phyloP scores from a whole-genome alignment of 2,113 vertebrate species.

The Heteronetta atricapilla region DNA sequence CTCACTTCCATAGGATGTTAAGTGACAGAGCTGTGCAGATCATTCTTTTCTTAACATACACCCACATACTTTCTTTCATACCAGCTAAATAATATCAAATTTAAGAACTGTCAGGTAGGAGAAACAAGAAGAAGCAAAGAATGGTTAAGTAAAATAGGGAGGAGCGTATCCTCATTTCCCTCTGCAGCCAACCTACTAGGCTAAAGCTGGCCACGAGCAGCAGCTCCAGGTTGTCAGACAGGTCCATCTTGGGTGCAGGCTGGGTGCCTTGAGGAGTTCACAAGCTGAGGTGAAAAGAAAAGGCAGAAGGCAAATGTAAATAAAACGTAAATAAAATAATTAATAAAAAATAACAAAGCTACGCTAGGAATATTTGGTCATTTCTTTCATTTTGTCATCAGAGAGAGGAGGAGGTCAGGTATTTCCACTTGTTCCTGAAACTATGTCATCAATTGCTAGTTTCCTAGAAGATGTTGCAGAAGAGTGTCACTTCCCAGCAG shows the following conservation, averaged over 20 bases:
- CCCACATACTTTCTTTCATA: slow-evolving; percentile 66
- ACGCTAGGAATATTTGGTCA: fast-evolving
- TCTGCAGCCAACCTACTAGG: background rate
- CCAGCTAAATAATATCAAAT: slow-evolving; percentile 65
- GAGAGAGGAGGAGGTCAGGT: background rate
- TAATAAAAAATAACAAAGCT: no score
- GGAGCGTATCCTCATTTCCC: background rate
- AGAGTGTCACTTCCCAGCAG: background rate
- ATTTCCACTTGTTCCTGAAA: background rate
- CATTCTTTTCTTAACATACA: slow-evolving; percentile 71
- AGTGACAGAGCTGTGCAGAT: slow-evolving; percentile 68
- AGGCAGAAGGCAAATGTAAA: background rate
- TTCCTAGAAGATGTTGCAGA: background rate
- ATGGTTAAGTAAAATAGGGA: background rate
- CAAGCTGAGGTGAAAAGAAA: background rate
- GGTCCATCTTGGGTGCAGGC: background rate
- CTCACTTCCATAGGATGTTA: slow-evolving; percentile 72
- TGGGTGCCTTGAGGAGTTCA: background rate
- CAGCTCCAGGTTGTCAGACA: background rate
- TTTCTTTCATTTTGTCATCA: background rate
- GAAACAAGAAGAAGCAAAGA: slow-evolving; percentile 55
- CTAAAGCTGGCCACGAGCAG: background rate
- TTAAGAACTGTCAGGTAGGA: slow-evolving; percentile 55
- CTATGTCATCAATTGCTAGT: background rate
- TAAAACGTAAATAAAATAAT: background rate